phyloP scores from a whole-genome alignment of 1,140 invertebrate genomes.

The Zophobas morio region DNA sequence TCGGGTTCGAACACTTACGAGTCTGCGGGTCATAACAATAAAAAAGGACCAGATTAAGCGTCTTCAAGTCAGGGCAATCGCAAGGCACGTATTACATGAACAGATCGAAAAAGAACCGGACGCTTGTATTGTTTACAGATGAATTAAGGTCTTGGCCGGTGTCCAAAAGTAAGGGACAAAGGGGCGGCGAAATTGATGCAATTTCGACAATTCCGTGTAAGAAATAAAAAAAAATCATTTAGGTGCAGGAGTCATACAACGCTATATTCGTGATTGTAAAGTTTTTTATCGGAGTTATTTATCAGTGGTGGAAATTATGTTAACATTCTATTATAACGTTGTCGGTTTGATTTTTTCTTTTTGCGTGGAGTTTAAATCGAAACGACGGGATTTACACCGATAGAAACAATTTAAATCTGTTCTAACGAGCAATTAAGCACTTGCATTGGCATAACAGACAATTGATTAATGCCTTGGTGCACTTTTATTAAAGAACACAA shows the following conservation, averaged over 20 bases:
- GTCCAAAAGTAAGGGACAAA: constrained; percentile 30
- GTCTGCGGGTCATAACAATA: constrained; percentile 39
- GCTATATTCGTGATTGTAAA: constrained; percentile 37
- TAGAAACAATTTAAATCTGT: constrained; percentile 12
- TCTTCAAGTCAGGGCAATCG: constrained; percentile 46
- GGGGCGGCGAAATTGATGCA: constrained; percentile 31
- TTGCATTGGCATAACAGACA: constrained; percentile 5
- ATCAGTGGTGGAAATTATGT: constrained; percentile 26
- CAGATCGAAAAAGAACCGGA: constrained; percentile 40
- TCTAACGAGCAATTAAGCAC: constrained; percentile 8
- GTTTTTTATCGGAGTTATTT: constrained; percentile 36
- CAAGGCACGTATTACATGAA: constrained; percentile 48
- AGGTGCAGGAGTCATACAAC: neutral
- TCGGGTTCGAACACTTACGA: constrained; percentile 36
- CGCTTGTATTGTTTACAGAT: constrained; percentile 46
- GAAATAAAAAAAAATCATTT: neutral
- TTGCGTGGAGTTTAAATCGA: neutral
- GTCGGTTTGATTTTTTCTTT: neutral
- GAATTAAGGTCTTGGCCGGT: constrained; percentile 39
- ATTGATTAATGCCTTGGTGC: constrained; percentile 18
- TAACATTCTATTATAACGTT: constrained; percentile 29
- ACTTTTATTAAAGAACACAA: constrained; percentile 16
- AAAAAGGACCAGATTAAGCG: constrained; percentile 44
- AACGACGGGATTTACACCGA: neutral
- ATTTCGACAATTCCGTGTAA: constrained; percentile 24